Evolutionary conservation across 2,797 vertebrate species (phyloP).

Genomic region (Nyctibius grandis): DNA sequence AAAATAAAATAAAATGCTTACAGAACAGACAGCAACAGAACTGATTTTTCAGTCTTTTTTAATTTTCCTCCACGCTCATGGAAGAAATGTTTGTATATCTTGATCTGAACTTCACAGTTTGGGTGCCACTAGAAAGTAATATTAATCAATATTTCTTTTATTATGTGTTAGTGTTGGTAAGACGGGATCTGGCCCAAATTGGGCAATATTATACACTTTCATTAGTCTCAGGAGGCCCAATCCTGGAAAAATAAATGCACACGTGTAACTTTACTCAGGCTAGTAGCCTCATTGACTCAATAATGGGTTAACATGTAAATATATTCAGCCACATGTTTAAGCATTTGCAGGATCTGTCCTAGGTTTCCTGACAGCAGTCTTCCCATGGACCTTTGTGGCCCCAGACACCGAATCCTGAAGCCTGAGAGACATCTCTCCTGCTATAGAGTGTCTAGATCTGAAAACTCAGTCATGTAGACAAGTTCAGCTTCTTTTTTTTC

Average conservation of each 20-base stretch:
- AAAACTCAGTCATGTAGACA: neutral
- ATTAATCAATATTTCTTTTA: conserved; percentile 45
- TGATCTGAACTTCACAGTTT: neutral
- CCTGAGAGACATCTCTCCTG: neutral
- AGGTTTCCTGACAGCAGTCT: neutral
- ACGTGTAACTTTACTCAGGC: neutral
- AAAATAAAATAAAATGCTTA: neutral
- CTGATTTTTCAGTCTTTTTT: neutral
- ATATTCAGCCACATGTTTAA: neutral
- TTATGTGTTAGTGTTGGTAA: neutral
- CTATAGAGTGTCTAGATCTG: neutral
- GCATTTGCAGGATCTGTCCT: neutral
- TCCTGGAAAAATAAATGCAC: neutral
- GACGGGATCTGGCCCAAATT: neutral
- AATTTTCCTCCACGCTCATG: neutral
- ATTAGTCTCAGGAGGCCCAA: neutral
- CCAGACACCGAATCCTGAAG: neutral
- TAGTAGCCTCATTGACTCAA: neutral
- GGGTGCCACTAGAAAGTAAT: neutral
- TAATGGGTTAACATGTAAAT: neutral
- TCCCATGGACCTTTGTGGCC: neutral
- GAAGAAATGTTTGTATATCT: neutral
- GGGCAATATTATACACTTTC: neutral
- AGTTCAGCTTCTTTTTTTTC: neutral
- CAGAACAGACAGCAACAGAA: neutral